Evolutionary conservation across 2,797 vertebrate genomes (phyloP).

Genomic region (Iguana delicatissima): DNA sequence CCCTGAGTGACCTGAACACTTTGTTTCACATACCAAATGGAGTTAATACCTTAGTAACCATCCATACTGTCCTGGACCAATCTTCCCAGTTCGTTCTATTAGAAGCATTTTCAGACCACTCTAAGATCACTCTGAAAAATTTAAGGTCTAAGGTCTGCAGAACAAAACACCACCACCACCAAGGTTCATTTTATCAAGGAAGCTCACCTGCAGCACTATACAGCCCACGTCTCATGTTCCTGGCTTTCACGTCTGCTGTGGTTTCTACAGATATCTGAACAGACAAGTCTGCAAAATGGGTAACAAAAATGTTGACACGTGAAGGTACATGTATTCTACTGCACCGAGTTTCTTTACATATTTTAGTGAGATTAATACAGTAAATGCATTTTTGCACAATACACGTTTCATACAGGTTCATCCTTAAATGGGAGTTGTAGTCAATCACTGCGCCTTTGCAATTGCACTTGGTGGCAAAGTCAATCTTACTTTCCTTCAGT

Average conservation of each 20-base stretch:
- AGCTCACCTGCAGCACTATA: slow-evolving; percentile 85
- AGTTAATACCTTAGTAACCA: not conserved
- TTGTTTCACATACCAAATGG: not conserved
- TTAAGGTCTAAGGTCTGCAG: not conserved
- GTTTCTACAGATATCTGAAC: slow-evolving; percentile 95
- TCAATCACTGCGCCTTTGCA: too few relatives aligned
- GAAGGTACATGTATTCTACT: not conserved
- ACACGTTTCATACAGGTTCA: not conserved
- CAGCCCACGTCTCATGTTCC: slow-evolving; percentile 86
- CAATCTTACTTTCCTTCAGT: not conserved
- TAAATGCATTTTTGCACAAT: not conserved
- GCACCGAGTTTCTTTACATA: fast-evolving
- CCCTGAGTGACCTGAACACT: not conserved
- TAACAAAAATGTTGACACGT: not conserved
- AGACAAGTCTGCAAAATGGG: slow-evolving; percentile 83
- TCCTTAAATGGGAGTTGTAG: not conserved
- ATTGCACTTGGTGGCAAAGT: not conserved
- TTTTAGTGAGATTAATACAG: not conserved
- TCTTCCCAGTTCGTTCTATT: not conserved
- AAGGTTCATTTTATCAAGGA: not conserved
- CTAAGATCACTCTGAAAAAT: not conserved
- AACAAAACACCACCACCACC: not conserved
- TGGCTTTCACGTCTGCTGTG: slow-evolving; percentile 89
- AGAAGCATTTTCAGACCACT: not conserved
- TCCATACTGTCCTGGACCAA: not conserved